Evolutionary conservation across 1,140 invertebrate species (phyloP), one percentile per base, ranked within the genome.

Genomic region (Rhyzopertha dominica): DNA sequence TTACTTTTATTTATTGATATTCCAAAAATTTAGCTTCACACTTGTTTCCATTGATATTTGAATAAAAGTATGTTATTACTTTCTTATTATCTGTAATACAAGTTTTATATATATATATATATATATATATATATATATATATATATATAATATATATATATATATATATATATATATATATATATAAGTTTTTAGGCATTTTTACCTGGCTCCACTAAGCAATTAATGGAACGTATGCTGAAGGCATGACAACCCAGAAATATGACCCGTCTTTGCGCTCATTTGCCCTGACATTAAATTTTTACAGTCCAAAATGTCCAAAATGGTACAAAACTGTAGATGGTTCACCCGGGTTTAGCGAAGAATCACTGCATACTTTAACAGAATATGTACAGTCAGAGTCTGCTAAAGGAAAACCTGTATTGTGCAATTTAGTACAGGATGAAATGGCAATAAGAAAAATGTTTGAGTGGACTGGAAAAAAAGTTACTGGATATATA

Each of bases 251-350:
- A 12, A 17, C 4, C 19, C 28, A 41, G 25, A 48, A 40, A 42
- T 54, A 51, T 50, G 12, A 35, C 16, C 17, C 29, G 5, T 17
- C 17, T 17, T 23, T 51, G 13, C 40, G 51, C 34, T 13, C 36
- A 12, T 54, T 58, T 54, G 54, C 63, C 40, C 39, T 69, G 7
- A 70, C 69, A 16, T 43, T 70, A 19, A 41, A 69, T 44, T 70
- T 62, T 61, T 68, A 65, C 49, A 64, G 59, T 12, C 51, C 61
- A 17, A 59, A 56, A 53, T 61, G 59, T 25, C 5, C 35, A 12
- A 62, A 53, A 42, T 71, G 65, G 66, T 70, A 69, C 43, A 31
- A 43, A 39, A 54, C 49, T 16, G 58, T 63, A 12, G 50, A 66
- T 48, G 62, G 59, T 16, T 47, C 51, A 31, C 65, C 66, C 34